Conservation (phyloP, 2,797 vertebrate genomes). For the Mus caroli region DNA sequence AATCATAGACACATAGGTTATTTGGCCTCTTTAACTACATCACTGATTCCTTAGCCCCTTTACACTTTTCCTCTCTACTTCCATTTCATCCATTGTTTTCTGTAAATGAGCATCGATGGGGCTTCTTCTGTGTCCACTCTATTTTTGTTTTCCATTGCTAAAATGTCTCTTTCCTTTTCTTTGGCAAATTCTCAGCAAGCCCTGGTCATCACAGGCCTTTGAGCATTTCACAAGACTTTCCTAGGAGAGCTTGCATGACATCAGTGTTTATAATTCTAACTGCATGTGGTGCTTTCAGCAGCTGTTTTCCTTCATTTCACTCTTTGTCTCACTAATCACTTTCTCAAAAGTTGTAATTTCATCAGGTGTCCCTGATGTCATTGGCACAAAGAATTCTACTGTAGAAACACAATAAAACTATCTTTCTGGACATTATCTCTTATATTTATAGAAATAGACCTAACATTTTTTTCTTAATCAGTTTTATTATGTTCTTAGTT, state of each 20-base stretch:
- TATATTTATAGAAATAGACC: not conserved
- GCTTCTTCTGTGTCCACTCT: not conserved
- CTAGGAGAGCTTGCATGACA: rapidly evolving
- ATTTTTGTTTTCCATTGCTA: not conserved
- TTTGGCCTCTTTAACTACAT: not conserved
- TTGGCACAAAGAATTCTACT: not conserved
- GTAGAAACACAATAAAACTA: not conserved
- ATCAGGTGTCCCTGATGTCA: too few relatives aligned
- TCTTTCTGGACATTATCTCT: not conserved
- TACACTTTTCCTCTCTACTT: not conserved
- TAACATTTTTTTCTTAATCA: not conserved
- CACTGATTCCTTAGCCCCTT: not conserved
- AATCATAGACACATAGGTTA: conserved; percentile 20
- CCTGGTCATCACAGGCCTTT: not conserved
- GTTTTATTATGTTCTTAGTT: not conserved
- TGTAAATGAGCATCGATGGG: not conserved
- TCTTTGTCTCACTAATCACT: not conserved
- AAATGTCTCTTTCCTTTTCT: not conserved
- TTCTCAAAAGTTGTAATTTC: not conserved
- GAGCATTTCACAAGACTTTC: not conserved
- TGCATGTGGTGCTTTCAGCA: not conserved
- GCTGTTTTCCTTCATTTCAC: not conserved
- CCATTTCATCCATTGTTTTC: not conserved
- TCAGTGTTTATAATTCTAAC: not conserved
- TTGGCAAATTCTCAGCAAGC: not conserved